phyloP scores from a whole-genome alignment of 2,113 vertebrate genomes.

The Regulus satrapa region DNA sequence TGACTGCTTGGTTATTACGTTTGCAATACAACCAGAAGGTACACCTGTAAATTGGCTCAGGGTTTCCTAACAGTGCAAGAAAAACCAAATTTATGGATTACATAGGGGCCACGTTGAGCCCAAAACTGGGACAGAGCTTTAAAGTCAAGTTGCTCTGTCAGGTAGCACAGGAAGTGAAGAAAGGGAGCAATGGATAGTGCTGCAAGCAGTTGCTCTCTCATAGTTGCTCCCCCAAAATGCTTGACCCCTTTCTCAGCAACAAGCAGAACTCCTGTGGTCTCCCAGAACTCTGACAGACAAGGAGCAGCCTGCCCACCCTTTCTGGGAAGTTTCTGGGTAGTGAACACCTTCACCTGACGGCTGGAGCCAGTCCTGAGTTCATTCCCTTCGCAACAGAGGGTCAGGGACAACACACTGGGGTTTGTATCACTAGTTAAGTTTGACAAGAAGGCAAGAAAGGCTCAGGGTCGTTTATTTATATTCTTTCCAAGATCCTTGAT shows the following conservation, averaged over 20 bases:
- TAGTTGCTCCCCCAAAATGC: background rate
- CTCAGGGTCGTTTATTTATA: background rate
- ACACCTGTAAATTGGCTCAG: background rate
- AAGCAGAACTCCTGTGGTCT: background rate
- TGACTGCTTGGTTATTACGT: background rate
- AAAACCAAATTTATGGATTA: background rate
- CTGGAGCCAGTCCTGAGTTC: background rate
- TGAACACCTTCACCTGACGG: background rate
- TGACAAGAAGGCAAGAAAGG: too few species aligned
- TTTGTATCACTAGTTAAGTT: background rate
- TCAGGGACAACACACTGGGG: background rate
- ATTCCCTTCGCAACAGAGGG: background rate
- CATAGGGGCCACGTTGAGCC: rapidly evolving
- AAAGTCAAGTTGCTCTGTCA: background rate
- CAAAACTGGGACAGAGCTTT: background rate
- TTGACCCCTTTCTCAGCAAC: background rate
- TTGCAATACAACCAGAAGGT: background rate
- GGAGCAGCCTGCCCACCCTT: background rate
- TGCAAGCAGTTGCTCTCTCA: background rate
- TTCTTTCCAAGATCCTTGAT: background rate
- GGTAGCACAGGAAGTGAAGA: background rate
- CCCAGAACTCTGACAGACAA: background rate
- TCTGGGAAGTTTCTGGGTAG: background rate
- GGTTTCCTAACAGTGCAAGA: background rate
- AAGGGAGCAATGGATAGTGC: background rate